Percentiles rank a stretch among this genome's conserved stretches.
Evolutionary conservation across 2,113 vertebrate species (phyloP).

Genomic region (Lathamus discolor): DNA sequence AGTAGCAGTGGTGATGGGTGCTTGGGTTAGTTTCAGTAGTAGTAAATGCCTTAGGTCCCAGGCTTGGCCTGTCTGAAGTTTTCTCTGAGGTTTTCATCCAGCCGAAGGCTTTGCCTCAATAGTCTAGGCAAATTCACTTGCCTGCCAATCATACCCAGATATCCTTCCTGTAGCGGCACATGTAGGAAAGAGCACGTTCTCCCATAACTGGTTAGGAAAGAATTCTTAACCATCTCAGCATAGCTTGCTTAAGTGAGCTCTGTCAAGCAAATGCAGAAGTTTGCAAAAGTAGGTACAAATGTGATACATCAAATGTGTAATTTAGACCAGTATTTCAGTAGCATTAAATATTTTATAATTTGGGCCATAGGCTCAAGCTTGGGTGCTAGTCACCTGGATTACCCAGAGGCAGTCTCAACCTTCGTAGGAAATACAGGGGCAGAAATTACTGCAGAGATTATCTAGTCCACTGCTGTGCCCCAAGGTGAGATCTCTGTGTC

Average conservation of each 20-base stretch:
- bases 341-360: neutral
- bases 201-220: neutral
- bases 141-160: fast-evolving
- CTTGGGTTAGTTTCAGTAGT: neutral
- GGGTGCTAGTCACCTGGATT: neutral
- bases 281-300: neutral
- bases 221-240: neutral
- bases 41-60: neutral
- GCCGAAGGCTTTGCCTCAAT: neutral
- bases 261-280: neutral
- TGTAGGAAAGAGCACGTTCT: neutral
- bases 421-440: neutral
- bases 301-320: neutral
- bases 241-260: neutral
- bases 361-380: neutral
- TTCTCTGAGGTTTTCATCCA: neutral
- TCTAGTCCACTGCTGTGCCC: neutral
- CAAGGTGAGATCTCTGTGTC: constrained; percentile 14
- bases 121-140: neutral
- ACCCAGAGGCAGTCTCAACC: neutral
- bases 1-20: neutral
- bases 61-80: neutral
- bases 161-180: neutral
- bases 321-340: neutral
- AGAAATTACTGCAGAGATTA: neutral